A percentile compares a stretch with the other conserved stretches of the same genome.
phyloP scores from a whole-genome alignment of 2,888 invertebrate species.

The Kryphioiulus occultus region DNA sequence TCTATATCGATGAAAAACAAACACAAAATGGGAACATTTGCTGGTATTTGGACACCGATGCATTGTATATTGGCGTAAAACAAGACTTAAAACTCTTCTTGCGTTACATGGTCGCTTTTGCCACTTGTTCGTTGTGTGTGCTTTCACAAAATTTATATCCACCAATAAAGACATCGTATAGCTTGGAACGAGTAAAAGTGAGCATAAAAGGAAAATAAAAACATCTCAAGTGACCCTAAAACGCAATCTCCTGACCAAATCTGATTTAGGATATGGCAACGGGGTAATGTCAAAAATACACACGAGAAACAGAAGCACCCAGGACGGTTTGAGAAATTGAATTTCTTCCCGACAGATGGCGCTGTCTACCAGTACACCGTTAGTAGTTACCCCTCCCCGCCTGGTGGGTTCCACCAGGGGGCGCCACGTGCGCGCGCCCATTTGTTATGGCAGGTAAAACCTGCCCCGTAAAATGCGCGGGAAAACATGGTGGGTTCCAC shows the following conservation, averaged over 20 bases:
- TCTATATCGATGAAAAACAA: background rate
- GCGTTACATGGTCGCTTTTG: background rate
- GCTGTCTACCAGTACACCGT: too few species aligned
- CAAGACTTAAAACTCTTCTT: background rate
- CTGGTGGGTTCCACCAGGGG: too few species aligned
- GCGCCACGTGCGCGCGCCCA: too few species aligned
- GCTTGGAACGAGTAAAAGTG: background rate
- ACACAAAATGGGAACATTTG: background rate
- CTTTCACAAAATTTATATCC: conserved; percentile 26
- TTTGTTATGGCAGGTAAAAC: too few species aligned
- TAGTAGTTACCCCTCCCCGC: too few species aligned
- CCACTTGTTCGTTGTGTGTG: conserved; percentile 13
- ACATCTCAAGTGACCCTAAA: conserved; percentile 31
- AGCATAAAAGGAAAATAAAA: conserved; percentile 26
- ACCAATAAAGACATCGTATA: background rate
- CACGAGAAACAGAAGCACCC: background rate
- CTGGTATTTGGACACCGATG: background rate
- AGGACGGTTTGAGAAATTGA: background rate
- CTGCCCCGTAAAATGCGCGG: too few species aligned
- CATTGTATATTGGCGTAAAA: background rate
- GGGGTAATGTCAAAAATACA: background rate
- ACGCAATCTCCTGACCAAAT: conserved; percentile 26
- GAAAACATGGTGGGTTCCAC: too few species aligned
- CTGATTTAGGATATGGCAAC: conserved; percentile 11
- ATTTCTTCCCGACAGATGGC: background rate